A percentile compares a stretch with the other conserved stretches of the same genome.
Evolutionary conservation across 2,797 vertebrate genomes (phyloP).

Genomic region (Scyliorhinus canicula): DNA sequence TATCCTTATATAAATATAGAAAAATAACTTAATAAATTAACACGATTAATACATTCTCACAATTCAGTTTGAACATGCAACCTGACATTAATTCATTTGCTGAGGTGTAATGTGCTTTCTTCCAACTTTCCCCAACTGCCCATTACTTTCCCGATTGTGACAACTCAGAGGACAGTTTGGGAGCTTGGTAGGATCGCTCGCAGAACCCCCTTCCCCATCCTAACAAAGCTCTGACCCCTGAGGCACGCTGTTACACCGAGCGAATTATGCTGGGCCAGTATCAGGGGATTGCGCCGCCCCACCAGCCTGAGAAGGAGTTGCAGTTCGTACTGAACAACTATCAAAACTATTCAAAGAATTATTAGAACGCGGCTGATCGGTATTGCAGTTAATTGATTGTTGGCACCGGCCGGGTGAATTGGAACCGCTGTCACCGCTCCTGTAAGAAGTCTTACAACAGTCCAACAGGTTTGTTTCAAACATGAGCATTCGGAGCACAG

Average conservation of each 20-base stretch:
- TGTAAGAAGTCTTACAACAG: too few relatives aligned
- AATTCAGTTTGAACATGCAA: neutral
- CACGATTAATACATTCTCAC: slow-evolving; percentile 1
- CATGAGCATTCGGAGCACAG: too few relatives aligned
- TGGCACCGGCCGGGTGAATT: neutral
- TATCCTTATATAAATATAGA: slow-evolving; percentile 17
- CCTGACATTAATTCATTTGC: neutral
- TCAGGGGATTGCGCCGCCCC: too few relatives aligned
- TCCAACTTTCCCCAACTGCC: neutral
- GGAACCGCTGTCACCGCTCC: too few relatives aligned
- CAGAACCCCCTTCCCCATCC: neutral
- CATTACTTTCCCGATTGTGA: neutral
- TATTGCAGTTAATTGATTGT: neutral
- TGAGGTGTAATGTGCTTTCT: too few relatives aligned
- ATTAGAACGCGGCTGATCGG: neutral
- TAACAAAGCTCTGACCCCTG: neutral
- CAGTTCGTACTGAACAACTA: too few relatives aligned
- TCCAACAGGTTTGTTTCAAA: too few relatives aligned
- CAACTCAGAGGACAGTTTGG: neutral
- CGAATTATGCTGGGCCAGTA: neutral
- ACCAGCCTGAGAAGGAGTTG: neutral
- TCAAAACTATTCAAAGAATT: neutral
- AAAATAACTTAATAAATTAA: slow-evolving; percentile 35
- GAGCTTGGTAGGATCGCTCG: neutral
- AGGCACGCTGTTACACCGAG: neutral